These are phyloP conservation scores for Miltochrista miniata DNA, from an alignment of 2,888 invertebrate species.

Conservation along the genomic window DNA sequence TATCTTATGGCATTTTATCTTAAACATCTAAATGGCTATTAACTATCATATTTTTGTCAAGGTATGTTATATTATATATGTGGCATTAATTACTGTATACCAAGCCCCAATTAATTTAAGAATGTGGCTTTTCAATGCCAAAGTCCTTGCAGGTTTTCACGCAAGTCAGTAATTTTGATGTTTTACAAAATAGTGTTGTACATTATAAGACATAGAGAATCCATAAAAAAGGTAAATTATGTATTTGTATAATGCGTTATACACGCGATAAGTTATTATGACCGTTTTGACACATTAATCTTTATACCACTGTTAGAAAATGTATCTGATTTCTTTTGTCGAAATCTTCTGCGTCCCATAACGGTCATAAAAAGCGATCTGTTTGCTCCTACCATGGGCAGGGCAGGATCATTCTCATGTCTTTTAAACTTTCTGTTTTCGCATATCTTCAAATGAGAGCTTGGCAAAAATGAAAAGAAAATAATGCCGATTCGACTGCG, in stretches of 20 bases:
- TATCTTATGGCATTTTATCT: not conserved
- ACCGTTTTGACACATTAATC: too few relatives aligned
- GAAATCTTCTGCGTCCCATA: too few relatives aligned
- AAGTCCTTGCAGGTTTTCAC: conserved; percentile 1
- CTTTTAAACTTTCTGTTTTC: too few relatives aligned
- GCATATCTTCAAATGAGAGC: too few relatives aligned
- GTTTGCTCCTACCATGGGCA: too few relatives aligned
- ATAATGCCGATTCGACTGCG: too few relatives aligned
- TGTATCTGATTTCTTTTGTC: too few relatives aligned
- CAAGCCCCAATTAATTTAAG: conserved; percentile 13
- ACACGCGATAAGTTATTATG: not conserved
- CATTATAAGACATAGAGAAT: not conserved
- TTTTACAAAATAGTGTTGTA: conserved; percentile 3
- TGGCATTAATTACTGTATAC: not conserved
- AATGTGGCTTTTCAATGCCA: conserved; percentile 1
- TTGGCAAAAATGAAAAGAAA: too few relatives aligned
- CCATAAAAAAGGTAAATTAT: not conserved
- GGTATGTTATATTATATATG: too few relatives aligned
- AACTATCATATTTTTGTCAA: not conserved
- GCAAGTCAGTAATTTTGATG: not conserved
- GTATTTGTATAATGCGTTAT: not conserved
- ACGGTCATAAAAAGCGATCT: too few relatives aligned
- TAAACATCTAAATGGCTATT: not conserved
- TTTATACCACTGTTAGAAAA: too few relatives aligned
- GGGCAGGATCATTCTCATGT: too few relatives aligned